Conservation (phyloP, 2,888 invertebrate species). For the Netelia melanura region DNA sequence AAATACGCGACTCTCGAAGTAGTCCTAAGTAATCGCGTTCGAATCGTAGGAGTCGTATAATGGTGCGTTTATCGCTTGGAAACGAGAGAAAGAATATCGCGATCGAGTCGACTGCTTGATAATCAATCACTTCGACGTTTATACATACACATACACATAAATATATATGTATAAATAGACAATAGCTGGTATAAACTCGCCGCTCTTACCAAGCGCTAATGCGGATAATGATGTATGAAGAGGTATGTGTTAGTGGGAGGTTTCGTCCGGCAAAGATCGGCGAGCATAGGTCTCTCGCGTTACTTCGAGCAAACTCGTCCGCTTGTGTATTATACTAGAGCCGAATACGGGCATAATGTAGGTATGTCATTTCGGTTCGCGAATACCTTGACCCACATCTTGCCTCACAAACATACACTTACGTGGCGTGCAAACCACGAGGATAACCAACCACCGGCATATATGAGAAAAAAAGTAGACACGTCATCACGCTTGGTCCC, state of each 20-base stretch:
- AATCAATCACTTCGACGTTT: constrained; percentile 63
- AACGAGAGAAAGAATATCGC: constrained; percentile 32
- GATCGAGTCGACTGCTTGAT: constrained; percentile 33
- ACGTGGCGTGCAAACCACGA: constrained; percentile 56
- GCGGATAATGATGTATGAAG: constrained; percentile 42
- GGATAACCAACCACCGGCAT: constrained; percentile 25
- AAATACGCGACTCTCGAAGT: constrained; percentile 14
- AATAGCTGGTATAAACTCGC: constrained; percentile 25
- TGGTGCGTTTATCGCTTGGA: constrained; percentile 64
- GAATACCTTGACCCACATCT: constrained; percentile 81
- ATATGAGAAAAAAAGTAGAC: constrained; percentile 43
- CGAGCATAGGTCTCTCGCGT: neutral
- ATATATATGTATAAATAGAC: constrained; percentile 18
- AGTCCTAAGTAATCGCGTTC: constrained; percentile 20
- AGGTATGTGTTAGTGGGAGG: constrained; percentile 2
- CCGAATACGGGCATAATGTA: constrained; percentile 83
- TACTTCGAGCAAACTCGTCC: constrained; percentile 5
- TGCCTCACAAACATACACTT: constrained; percentile 46
- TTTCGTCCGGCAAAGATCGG: constrained; percentile 26
- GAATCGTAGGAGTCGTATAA: constrained; percentile 64
- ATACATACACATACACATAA: constrained; percentile 19
- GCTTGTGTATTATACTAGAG: constrained; percentile 64
- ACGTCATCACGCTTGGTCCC: constrained; percentile 64
- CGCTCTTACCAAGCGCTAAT: neutral
- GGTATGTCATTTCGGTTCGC: constrained; percentile 82